These are phyloP conservation scores for Okapia johnstoni DNA, from an alignment of 2,113 vertebrate species.

Conservation along the genomic window DNA sequence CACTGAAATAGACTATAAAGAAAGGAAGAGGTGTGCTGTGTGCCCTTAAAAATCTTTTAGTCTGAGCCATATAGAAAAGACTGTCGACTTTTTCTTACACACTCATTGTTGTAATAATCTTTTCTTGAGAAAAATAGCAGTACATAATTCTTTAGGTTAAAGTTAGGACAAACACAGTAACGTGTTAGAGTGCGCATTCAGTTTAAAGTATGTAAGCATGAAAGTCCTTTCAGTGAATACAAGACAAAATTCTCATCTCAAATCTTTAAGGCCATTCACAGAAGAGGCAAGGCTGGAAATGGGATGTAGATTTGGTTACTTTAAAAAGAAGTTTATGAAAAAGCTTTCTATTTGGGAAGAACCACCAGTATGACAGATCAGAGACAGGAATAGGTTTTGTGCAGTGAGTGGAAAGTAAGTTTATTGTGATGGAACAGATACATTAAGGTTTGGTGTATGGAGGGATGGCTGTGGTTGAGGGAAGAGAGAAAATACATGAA, in stretches of 20 bases:
- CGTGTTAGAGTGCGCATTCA: neutral
- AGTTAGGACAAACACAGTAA: neutral
- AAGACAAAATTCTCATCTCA: constrained; percentile 5
- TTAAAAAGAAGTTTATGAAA: neutral
- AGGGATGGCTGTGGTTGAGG: neutral
- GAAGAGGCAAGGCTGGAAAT: neutral
- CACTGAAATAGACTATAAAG: neutral
- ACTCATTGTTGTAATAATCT: neutral
- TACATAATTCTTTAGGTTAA: neutral
- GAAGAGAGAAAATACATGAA: neutral
- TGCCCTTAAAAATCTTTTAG: neutral
- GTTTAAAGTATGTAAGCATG: constrained; percentile 6
- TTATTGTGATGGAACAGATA: neutral
- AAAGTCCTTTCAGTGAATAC: constrained; percentile 2
- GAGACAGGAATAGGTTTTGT: neutral
- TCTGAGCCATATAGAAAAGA: neutral
- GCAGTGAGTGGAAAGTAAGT: neutral
- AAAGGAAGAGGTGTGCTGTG: neutral
- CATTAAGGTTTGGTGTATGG: neutral
- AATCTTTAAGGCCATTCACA: neutral
- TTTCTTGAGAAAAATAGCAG: constrained; percentile 2
- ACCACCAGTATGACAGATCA: neutral
- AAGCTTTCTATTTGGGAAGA: constrained; percentile 7
- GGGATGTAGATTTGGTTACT: neutral
- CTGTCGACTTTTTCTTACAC: neutral